Evolutionary conservation across 2,888 invertebrate species (phyloP).

Genomic region (Acanthacorydalis orientalis): DNA sequence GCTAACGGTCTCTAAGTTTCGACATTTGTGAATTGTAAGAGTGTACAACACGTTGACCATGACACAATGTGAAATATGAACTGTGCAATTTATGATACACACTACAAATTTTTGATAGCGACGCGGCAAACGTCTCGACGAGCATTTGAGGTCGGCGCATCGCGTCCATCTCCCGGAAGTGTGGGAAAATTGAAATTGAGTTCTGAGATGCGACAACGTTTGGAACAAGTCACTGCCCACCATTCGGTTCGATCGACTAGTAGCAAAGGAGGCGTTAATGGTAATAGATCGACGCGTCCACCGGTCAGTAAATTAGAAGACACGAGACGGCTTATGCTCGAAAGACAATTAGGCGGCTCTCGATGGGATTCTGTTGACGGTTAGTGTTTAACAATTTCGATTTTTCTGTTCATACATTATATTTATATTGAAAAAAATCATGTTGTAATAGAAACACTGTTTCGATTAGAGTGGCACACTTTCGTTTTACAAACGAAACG

Average conservation of each 20-base stretch:
- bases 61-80: too few relatives aligned
- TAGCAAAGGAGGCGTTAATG: slow-evolving; percentile 35
- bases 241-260: slow-evolving; percentile 69
- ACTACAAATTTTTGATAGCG: not conserved
- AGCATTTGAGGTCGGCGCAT: slow-evolving; percentile 67
- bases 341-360: slow-evolving; percentile 63
- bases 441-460: too few relatives aligned
- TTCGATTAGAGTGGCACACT: too few relatives aligned
- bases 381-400: slow-evolving; percentile 1
- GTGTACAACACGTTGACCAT: too few relatives aligned
- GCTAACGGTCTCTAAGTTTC: too few relatives aligned
- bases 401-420: too few relatives aligned
- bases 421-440: too few relatives aligned
- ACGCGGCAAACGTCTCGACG: slow-evolving; percentile 17
- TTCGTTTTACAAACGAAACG: too few relatives aligned
- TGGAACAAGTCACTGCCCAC: slow-evolving; percentile 78
- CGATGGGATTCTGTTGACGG: slow-evolving; percentile 39
- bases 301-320: slow-evolving; percentile 70
- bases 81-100: too few relatives aligned
- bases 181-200: slow-evolving; percentile 81
- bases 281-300: slow-evolving; percentile 49
- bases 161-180: slow-evolving; percentile 68
- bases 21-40: too few relatives aligned
- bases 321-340: slow-evolving; percentile 66
- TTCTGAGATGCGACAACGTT: slow-evolving; percentile 77